These are phyloP conservation scores for Lutraria rhynchaena DNA, from an alignment of 1,140 invertebrate genomes.

Conservation along the genomic window DNA sequence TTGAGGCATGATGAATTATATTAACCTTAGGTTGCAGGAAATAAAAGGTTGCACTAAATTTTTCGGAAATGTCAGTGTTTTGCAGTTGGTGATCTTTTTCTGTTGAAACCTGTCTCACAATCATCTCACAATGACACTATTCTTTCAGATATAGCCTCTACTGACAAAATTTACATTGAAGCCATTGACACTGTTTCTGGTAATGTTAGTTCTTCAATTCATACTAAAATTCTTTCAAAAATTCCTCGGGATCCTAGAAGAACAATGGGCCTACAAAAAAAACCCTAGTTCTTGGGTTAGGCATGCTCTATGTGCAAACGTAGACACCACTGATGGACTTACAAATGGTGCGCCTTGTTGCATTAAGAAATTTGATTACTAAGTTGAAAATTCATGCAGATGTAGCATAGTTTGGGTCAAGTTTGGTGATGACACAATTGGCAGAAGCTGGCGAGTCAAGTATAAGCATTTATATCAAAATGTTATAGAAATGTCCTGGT, in stretches of 20 bases:
- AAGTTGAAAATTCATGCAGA: conserved; percentile 2
- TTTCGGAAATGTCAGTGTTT: conserved; percentile 59
- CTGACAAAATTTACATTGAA: not conserved
- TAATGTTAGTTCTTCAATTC: not conserved
- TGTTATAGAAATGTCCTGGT: not conserved
- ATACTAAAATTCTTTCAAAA: not conserved
- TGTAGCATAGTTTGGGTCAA: conserved; percentile 33
- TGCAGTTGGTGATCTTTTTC: conserved; percentile 61
- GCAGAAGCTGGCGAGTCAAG: not conserved
- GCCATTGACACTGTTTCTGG: conserved; percentile 39
- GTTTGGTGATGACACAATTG: conserved; percentile 10
- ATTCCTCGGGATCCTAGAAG: not conserved
- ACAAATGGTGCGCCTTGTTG: conserved; percentile 36
- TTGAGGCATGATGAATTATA: conserved; percentile 29
- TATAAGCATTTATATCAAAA: conserved; percentile 19
- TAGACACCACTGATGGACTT: conserved; percentile 26
- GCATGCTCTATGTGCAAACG: conserved; percentile 11
- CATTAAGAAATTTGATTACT: conserved; percentile 21
- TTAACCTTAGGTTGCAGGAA: conserved; percentile 43
- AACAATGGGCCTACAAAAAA: conserved; percentile 8
- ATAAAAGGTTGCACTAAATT: conserved; percentile 37
- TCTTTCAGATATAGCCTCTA: not conserved
- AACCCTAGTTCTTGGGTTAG: conserved; percentile 5
- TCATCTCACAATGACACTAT: conserved; percentile 2
- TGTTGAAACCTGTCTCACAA: conserved; percentile 60